Base-by-base conservation (phyloP, 2,888 invertebrate genomes). In the Dryococelus australis region DNA sequence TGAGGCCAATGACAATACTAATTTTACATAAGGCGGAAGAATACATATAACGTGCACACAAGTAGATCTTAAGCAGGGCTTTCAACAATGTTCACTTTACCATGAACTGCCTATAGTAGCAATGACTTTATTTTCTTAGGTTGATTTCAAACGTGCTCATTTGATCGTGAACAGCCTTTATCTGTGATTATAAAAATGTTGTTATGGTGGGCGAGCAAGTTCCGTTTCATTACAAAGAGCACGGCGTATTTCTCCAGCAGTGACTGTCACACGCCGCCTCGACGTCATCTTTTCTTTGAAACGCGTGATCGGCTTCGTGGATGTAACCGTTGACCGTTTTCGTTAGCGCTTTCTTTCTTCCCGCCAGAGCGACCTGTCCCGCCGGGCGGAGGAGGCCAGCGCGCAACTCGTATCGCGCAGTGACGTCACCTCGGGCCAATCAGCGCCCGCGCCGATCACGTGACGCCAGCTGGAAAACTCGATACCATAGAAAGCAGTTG, bases 401-500 rank as follows among this genome's bases (percentile, higher is more conserved):
- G 83, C 83, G 28, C 83, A 16, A 35, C 35, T 8, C 83, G 28
- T 24, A 24, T 35, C n/a, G 83, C 83, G 83, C 83, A 83, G 83
- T 35, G 20, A 83, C 83, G 83, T 28, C 83, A 83, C 83, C 35
- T 35, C 10, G 20, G 24, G 20, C 83, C 83, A 83, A 83, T 83
- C 35, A 83, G 28, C 13, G 3, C 6, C 16, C 43, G 83, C 43
- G 10, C 13, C 5, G 16, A 24, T 28, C 83, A 83, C 83, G 83
- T 83, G 83, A 83, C 83, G 8, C 24, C 83, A n/a, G 35, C 43
- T 24, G 35, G 83, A 83, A 83, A 83, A 83, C 83, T 83, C 83
- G 26, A 83, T 83, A 83, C 83, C 83, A 20, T 83, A 83, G 83
- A 83, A 83, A 83, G 83, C 83, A 83, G 83, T 83, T 83, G 6